Evolutionary conservation across 1,140 invertebrate species (phyloP), one percentile per base, ranked within the genome.

Genomic region (Hycleus phaleratus): DNA sequence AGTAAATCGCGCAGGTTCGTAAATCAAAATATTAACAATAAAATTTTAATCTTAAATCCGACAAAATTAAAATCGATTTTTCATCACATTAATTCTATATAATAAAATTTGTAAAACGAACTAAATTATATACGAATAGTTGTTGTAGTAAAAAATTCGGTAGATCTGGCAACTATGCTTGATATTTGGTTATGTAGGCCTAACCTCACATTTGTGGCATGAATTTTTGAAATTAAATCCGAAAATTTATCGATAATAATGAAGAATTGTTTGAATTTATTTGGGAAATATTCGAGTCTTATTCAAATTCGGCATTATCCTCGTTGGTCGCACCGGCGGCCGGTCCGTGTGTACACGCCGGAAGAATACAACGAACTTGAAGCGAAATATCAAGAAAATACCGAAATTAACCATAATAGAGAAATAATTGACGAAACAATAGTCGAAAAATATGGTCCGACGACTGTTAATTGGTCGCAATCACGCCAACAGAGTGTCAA

Each of bases 261-360:
- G n/a, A 12, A 12, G n/a, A 12, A 12, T 24, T 45, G n/a, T 12
- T 24, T 12, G 2, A 45, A 45, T 11, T 6, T 12, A 7, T 6
- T 5, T 11, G 18, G 4, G 18, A 11, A 45, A 53, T 45, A 62
- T 59, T 46, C 48, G 38, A 53, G 4, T 42, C 4, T 42, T 10
- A 26, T 9, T 4, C 55, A 49, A 44, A 49, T 59, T 3, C 50
- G 48, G 3, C 43, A 43, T 60, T 67, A 65, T 57, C 39, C 63
- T 2, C 47, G 66, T 43, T 66, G 64, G 66, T 43, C 58, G 3
- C 58, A 62, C 49, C 59, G 66, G 46, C 55, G 24, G 6, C 66
- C 66, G 5, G 7, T 62, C 43, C 51, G 55, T 40, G 59, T 66
- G 8, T 56, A 63, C 10, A 32, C 56, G 38, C 11, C 59, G 3